These are phyloP conservation scores for Campoletis raptor DNA, from an alignment of 2,888 invertebrate species.

Conservation along the genomic window DNA sequence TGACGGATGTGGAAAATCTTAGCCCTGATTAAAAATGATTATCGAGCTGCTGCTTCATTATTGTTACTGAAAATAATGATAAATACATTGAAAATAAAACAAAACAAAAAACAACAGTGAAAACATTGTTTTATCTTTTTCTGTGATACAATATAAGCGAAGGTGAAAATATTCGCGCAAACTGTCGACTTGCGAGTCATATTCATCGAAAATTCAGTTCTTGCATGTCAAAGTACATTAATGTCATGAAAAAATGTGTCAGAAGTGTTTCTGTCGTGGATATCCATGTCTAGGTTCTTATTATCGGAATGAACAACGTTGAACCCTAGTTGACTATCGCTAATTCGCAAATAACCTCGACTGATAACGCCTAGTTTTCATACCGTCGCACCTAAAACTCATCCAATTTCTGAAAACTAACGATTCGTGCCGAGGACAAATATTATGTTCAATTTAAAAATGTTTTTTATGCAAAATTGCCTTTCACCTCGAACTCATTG, in stretches of 20 bases:
- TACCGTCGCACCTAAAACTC: not conserved
- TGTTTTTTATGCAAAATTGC: not conserved
- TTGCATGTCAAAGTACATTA: not conserved
- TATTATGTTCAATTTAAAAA: not conserved
- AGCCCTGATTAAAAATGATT: not conserved
- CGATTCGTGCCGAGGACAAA: not conserved
- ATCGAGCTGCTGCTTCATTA: not conserved
- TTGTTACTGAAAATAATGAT: not conserved
- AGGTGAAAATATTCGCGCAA: not conserved
- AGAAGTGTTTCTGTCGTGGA: not conserved
- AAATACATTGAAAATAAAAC: not conserved
- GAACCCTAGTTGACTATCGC: constrained; percentile 5
- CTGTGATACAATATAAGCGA: not conserved
- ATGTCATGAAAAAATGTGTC: not conserved
- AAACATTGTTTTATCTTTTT: not conserved
- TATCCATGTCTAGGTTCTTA: not conserved
- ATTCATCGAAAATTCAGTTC: not conserved
- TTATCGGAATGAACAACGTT: constrained; percentile 12
- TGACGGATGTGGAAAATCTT: not conserved
- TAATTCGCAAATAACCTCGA: not conserved
- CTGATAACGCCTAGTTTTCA: not conserved
- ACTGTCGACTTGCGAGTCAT: not conserved
- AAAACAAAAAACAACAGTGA: not conserved
- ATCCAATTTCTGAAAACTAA: not conserved
- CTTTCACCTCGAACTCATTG: not conserved